These are phyloP conservation scores for Furnarius figulus DNA, from an alignment of 2,113 vertebrate species.

Conservation along the genomic window DNA sequence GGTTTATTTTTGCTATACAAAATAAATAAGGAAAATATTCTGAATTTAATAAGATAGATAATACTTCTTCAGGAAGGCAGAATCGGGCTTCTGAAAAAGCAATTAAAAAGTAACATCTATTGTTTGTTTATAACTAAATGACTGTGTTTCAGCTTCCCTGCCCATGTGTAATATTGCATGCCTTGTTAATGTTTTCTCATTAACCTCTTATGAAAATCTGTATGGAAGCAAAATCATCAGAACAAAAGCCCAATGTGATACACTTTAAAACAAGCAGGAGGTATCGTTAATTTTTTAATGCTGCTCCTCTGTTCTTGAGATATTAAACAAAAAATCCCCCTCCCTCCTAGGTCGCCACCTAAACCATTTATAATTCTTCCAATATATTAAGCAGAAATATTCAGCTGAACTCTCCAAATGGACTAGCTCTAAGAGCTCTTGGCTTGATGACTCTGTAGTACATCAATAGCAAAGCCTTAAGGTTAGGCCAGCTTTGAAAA, in stretches of 20 bases:
- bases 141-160: background rate
- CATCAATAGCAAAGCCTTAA: constrained; percentile 37
- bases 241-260: constrained; percentile 8
- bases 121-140: constrained; percentile 34
- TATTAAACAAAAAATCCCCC: constrained; percentile 8
- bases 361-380: constrained; percentile 15
- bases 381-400: background rate
- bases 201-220: constrained; percentile 4
- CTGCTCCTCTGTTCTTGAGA: background rate
- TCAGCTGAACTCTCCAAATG: constrained; percentile 16
- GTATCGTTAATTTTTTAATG: background rate
- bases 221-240: background rate
- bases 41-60: background rate
- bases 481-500: constrained; percentile 46
- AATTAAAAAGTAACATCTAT: constrained; percentile 30
- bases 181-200: constrained; percentile 33
- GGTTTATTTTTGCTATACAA: background rate
- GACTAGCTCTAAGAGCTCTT: background rate
- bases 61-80: background rate
- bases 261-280: background rate
- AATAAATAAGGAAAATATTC: background rate
- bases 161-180: constrained; percentile 5
- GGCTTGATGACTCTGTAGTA: background rate
- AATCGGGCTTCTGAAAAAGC: background rate
- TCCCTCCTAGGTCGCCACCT: constrained; percentile 11